Conservation (phyloP, 2,113 vertebrate genomes). For the Phalacrocorax pelagicus region DNA sequence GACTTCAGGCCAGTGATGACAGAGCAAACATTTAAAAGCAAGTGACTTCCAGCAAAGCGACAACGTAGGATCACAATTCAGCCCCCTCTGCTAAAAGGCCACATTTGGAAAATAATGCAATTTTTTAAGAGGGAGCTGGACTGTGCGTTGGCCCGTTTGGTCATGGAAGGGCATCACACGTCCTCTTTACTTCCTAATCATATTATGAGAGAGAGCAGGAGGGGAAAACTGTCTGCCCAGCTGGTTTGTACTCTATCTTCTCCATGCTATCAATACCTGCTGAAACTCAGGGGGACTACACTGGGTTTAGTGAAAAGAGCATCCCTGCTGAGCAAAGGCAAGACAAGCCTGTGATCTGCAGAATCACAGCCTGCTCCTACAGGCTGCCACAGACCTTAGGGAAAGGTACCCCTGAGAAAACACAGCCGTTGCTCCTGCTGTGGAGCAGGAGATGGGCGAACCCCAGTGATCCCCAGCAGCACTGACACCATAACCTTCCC, state of each 20-base stretch:
- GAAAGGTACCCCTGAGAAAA: not conserved
- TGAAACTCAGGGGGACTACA: not conserved
- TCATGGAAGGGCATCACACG: not conserved
- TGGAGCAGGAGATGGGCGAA: not conserved
- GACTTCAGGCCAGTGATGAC: not conserved
- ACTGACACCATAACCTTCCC: not conserved
- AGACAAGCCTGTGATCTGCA: not conserved
- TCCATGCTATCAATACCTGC: not conserved
- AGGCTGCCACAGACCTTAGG: not conserved
- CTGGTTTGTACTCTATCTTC: not conserved
- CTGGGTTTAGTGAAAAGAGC: not conserved
- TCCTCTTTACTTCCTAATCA: not conserved
- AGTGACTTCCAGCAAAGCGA: not conserved
- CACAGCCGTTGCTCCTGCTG: not conserved
- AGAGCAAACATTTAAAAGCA: not conserved
- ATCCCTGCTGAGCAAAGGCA: conserved; percentile 20
- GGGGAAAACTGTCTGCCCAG: not conserved
- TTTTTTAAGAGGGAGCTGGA: not conserved
- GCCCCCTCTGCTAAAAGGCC: not conserved
- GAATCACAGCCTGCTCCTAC: not conserved
- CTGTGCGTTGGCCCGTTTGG: not conserved
- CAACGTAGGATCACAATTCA: not conserved
- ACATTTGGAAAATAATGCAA: not conserved
- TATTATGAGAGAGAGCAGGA: not conserved
- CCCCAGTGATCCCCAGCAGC: not conserved